Evolutionary conservation across 2,888 invertebrate species (phyloP), one percentile per base, ranked within the genome.

Genomic region (Esperia sulphurella): DNA sequence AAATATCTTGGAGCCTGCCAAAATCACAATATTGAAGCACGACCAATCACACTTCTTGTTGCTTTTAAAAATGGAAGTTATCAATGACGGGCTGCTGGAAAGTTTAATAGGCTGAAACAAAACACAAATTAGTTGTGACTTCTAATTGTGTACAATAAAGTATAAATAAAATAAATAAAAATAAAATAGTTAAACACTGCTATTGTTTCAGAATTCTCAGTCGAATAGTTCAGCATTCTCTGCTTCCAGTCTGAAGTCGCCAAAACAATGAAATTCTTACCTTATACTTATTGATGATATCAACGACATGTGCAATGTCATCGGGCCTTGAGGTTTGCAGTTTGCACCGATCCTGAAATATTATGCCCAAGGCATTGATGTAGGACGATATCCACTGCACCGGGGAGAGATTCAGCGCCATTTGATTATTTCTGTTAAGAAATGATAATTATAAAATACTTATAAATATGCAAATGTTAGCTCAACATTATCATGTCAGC

Each of bases 221-320:
- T n/a, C n/a, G n/a, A n/a, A n/a, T n/a, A n/a, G n/a, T n/a, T n/a
- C n/a, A n/a, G n/a, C n/a, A n/a, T n/a, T n/a, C n/a, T n/a, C n/a
- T n/a, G n/a, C n/a, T n/a, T n/a, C n/a, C n/a, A n/a, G n/a, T n/a
- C 21, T 21, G 2, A 21, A 21, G 21, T 21, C 3, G 21, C 21
- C 30, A 30, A 30, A 5, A 30, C 8, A 7, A 7, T 30, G 5
- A 30, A 30, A 21, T 21, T 2, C 21, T 21, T 59, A 85, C 86
- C 72, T 63, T 79, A 53, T 84, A 83, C 45, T 79, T 62, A 38
- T 85, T 83, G 10, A 86, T 82, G 3, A 82, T 62, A 33, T 84
- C 72, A n/a, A 84, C 69, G 1, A 79, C 40, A 45, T 81, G 77
- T 4, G 76, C 78, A 0, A 59, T 37, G 7, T 76, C 68, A 1